Evolutionary conservation across 2,888 invertebrate genomes (phyloP), one percentile per base, ranked within the genome.

Genomic region (Diadromus collaris): DNA sequence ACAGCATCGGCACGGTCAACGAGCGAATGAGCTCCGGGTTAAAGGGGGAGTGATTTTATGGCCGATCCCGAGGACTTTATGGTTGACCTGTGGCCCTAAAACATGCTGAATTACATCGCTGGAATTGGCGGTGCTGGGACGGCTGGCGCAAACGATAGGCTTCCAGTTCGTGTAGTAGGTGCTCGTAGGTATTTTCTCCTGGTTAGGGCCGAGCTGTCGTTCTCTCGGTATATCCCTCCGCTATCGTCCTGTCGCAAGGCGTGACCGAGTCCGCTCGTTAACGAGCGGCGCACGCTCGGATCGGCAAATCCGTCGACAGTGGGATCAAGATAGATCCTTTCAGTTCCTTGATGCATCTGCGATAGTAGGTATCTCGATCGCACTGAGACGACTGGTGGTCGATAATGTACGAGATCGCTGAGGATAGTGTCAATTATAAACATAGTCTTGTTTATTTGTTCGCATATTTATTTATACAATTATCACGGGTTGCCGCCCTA

Each of bases 41-140:
- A n/a, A 38, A 44, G 77, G 76, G 65, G 69, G 79, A 81, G 78
- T 68, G 80, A 82, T 84, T 87, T 87, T 85, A 83, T 76, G 69
- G 79, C 65, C 77, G 78, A 73, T 75, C 61, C 81, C 73, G 61
- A 46, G 74, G 69, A 83, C 80, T 89, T 89, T 88, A 89, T 84
- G 86, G 82, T 84, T 85, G 85, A 85, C 85, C 86, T 83, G 76
- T 82, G 86, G 84, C 83, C 87, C 87, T 87, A 86, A 87, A 89
- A 86, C 87, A 84, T 80, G 82, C 83, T 84, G 86, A 88, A 89
- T 88, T 88, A 88, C 87, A 84, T 70, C 82, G 77, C 79, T 79
- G 83, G 81, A 85, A 83, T 81, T 82, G 78, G 24, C 67, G 58
- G 48, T 63, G 54, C 32, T 27, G 54, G 32, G 24, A 34, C 51